Evolutionary conservation across 1,140 invertebrate genomes (phyloP).

Genomic region (Calliopsis andreniformis): DNA sequence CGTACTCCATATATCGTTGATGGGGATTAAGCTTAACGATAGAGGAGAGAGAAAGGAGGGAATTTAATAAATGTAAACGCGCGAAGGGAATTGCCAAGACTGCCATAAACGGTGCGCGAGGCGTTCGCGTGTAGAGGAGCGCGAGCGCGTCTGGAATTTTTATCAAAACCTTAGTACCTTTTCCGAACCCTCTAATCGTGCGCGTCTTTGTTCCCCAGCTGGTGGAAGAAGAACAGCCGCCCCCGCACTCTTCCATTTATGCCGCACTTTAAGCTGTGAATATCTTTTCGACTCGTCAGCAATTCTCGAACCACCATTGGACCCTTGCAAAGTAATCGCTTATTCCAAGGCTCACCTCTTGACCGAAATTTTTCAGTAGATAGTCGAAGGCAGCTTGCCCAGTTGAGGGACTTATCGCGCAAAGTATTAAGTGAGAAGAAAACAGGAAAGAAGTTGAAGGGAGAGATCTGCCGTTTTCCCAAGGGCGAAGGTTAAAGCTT

Average conservation of each 20-base stretch:
- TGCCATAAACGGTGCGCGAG: not conserved
- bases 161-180: slow-evolving; percentile 9
- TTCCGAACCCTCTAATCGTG: slow-evolving; percentile 19
- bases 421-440: not conserved
- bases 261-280: not conserved
- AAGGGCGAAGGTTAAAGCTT: not conserved
- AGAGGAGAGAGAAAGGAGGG: not conserved
- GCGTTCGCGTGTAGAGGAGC: slow-evolving; percentile 3
- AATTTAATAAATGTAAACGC: slow-evolving; percentile 6
- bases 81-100: not conserved
- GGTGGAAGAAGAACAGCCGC: not conserved
- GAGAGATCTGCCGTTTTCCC: not conserved
- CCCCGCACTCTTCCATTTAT: not conserved
- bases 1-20: not conserved
- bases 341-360: no score
- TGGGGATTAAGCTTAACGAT: not conserved
- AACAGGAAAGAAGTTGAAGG: not conserved
- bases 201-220: not conserved
- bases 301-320: not conserved
- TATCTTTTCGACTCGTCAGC: slow-evolving; percentile 10
- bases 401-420: no score
- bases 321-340: not conserved
- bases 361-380: not conserved
- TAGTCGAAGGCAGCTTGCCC: no score
- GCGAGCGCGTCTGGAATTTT: slow-evolving; percentile 17